These are phyloP conservation scores for Malurus leucopterus DNA, from an alignment of 2,797 vertebrate genomes.

Conservation along the genomic window DNA sequence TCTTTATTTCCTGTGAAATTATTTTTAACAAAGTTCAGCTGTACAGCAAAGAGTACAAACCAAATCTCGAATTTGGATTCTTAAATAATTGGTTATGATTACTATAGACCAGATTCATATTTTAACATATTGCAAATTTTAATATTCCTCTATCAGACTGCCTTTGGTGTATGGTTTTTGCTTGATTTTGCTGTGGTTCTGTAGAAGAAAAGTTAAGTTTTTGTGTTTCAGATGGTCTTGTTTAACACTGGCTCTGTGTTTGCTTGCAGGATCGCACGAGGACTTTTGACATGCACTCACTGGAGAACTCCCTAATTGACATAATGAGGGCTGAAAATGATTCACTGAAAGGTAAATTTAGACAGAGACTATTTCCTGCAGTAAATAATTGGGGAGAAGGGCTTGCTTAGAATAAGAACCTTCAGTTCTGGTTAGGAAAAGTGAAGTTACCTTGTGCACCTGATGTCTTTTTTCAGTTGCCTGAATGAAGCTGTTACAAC, in stretches of 20 bases:
- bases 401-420: neutral
- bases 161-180: neutral
- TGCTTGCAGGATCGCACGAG: conserved; percentile 91
- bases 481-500: neutral
- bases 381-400: conserved; percentile 6
- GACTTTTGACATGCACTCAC: conserved; percentile 97
- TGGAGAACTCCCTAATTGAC: conserved; percentile 98
- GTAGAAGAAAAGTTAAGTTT: neutral
- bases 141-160: neutral
- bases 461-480: neutral
- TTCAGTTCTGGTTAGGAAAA: neutral
- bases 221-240: neutral
- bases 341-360: conserved; percentile 94
- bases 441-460: neutral
- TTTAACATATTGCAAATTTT: neutral
- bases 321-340: conserved; percentile 99
- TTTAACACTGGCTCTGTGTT: conserved; percentile 45
- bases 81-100: neutral
- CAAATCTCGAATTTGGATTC: neutral
- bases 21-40: neutral
- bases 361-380: conserved; percentile 36
- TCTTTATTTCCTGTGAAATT: neutral
- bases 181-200: neutral
- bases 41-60: neutral
- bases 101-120: neutral